Evolutionary conservation across 2,797 vertebrate genomes (phyloP), one percentile per base, ranked within the genome.

Genomic region (Gymnothorax reevesii): DNA sequence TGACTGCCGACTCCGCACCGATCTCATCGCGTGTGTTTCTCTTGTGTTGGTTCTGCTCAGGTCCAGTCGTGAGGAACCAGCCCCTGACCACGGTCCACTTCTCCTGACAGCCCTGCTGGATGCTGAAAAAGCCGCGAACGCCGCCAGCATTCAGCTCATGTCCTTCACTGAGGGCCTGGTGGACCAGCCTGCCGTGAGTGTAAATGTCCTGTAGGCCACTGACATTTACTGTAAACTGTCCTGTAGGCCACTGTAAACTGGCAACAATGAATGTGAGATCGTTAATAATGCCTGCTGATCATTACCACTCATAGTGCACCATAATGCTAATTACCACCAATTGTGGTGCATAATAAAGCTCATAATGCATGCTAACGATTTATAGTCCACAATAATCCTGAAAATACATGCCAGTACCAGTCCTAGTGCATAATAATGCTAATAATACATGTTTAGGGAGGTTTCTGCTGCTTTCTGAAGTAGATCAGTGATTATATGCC

Each of bases 121-220:
- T 71, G 94, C 95, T 13, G 96, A 97, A 87, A 87, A 90, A 20
- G 95, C 95, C 82, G 90, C 95, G 80, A 93, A 88, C 75, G 93
- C 96, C 79, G 92, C 95, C 87, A 95, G 95, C 79, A 89, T 94
- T 85, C 95, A 97, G 86, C 92, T 97, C 3, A 92, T 95, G 13
- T 93, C 94, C 4, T 95, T 97, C 86, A 96, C 96, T 94, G 94
- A 95, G 49, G 91, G 91, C 3, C 54, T 97, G 91, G 91, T 93
- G 42, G 91, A 93, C 55, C 92, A 95, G 85, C 90, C 91, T 89
- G 86, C 88, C 66, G 96, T 97, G 92, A 85, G 33, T n/a, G n/a
- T n/a, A n/a, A n/a, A n/a, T n/a, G n/a, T 79, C 52, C 9, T 17
- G 55, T 54, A 54, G n/a, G 0, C 13, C 42, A n/a, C 10, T 73